Evolutionary conservation across 2,113 vertebrate species (phyloP), one percentile per base, ranked within the genome.

Genomic region (Phaethornis superciliosus): DNA sequence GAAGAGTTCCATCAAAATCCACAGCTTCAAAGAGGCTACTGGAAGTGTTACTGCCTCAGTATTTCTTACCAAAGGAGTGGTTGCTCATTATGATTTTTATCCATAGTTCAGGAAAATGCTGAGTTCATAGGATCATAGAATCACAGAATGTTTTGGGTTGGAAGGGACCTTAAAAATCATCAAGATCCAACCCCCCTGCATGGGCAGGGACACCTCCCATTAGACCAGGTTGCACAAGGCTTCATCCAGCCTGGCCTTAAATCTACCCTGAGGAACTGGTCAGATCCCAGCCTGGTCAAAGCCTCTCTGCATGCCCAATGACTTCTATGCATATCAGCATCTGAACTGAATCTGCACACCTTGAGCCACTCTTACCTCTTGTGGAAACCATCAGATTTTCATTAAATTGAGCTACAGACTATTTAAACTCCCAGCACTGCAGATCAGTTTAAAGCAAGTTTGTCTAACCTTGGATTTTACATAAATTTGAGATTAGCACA

Each of bases 41-140:
- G 27, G 12, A 89, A 84, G 22, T 85, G 79, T 71, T 52, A 60
- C 52, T 85, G 32, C 35, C 93, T 89, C 52, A 15, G 7, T 88
- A 49, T 72, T 90, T 91, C 76, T 69, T 90, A 64, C 23, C 75
- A 82, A 72, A 82, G 20, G 7, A 78, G 10, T 75, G 26, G 32
- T 63, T 91, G 42, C n/a, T 91, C 49, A 13, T 88, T 93, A 93
- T 65, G 24, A 54, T 65, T 95, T 93, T 65, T 37, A 46, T 88
- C 51, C 23, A 10, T 63, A 37, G 47, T 74, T 85, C 16, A 59
- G 56, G 64, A 70, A 33, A 80, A 76, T 6, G 32, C 33, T 91
- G 44, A 87, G 49, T 72, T 40, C 40, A 40, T 40, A 12, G 40
- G 13, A 40, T 40, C 40, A 40, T 40, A 40, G 40, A 40, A 40